Base-by-base conservation (phyloP, 2,888 invertebrate species). In the Lithophane leautieri region DNA sequence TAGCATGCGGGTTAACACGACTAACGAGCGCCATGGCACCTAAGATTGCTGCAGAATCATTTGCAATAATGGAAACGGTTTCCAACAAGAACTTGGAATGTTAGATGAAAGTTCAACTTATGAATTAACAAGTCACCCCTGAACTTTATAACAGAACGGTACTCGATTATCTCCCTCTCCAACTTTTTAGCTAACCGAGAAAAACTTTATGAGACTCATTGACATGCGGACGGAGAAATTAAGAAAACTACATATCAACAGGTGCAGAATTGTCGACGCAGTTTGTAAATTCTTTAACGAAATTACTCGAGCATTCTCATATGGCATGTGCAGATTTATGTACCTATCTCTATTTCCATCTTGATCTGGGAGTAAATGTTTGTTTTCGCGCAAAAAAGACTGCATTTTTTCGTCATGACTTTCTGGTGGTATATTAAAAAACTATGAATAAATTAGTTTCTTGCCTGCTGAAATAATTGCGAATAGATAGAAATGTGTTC, bases 251-350 rank as follows among this genome's bases (percentile, higher is more conserved):
- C 56, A 8, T 44, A 69, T 52, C 72, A 83, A 84, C 86, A 86
- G 89, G 84, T 88, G 89, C 83, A 73, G 63, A 73, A 71, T 78
- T 67, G 60, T 75, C 81, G 66, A 60, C 70, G 74, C 74, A 81
- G 82, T 83, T 85, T 81, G 80, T 72, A 56, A 86, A 86, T 86
- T 82, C 83, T 76, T 87, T 72, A 74, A 66, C 68, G 60, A 79
- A 86, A 86, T 81, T 73, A 70, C 74, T 50, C 75, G 67, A 78
- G 63, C 80, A 84, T 84, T 81, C 76, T 25, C 76, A 56, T 70
- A 79, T 75, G 80, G 77, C 78, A 78, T 78, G 74, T 70, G 58
- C 78, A 58, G 74, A 87, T 88, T 83, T 78, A 83, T 75, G 65
- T 61, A n/a, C 34, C 19, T 61, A 77, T 83, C 74, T 79, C 62